Base-by-base conservation (phyloP, 2,888 invertebrate genomes). In the Troides aeacus region DNA sequence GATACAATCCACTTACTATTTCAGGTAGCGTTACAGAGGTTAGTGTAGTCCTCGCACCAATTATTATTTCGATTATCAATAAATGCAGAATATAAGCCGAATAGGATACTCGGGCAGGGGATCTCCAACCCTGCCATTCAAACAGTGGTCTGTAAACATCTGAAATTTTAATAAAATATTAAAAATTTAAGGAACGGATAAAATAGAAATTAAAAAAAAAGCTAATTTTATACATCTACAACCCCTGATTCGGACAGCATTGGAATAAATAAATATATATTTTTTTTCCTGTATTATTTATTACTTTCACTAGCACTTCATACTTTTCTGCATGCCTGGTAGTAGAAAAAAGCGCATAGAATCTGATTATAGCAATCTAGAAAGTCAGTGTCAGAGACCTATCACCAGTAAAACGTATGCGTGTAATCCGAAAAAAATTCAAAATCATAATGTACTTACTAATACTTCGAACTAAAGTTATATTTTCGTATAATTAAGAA, bases 51-150 rank as follows among this genome's bases (percentile, higher is more conserved):
- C 66, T 66, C 15, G 70, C 50, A 10, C 70, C 74, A 21, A 65
- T 46, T 46, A 68, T 18, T 15, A 70, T n/a, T 17, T 72, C 59
- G 39, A 74, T 67, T 1, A 77, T 17, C 5, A 56, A 21, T 21
- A 76, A 8, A 60, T 77, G 76, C n/a, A 74, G 50, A 18, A 75
- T 17, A 63, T 71, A 77, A 0, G 73, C 72, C 24, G 72, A 69
- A 64, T 74, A 77, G 1, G 75, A 72, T 24, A 75, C 66, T 17
- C 71, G 70, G 4, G 72, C 67, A 12, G 70, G 71, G 61, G 72
- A 61, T 50, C 62, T 62, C 75, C 75, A 77, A 12, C 73, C 69
- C 5, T 53, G 62, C 75, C 76, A 77, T 59, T 74, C 74, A 18
- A 75, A 39, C 2, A 76, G 65, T 2, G 42, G 6, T 66, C 79